phyloP scores from a whole-genome alignment of 2,797 vertebrate genomes.

The Nyctalus aviator region DNA sequence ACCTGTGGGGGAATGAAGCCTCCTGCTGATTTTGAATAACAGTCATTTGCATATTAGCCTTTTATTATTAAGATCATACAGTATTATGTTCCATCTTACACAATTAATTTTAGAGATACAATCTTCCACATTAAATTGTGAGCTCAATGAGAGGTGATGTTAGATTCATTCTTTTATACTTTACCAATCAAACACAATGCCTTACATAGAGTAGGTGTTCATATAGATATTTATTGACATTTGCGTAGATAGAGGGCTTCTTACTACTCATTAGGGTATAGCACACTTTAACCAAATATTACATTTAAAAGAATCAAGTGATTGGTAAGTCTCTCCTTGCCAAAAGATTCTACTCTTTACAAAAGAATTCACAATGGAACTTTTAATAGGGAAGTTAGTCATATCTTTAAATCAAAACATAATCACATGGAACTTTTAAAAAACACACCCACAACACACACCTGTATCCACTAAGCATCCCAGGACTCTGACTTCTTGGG shows the following conservation, averaged over 20 bases:
- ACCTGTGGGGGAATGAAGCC: no score
- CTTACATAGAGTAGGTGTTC: not conserved
- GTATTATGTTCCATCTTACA: not conserved
- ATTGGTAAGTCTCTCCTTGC: conserved; percentile 51
- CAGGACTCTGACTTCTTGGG: conserved; percentile 64
- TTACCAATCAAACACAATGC: not conserved
- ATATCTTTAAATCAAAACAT: conserved; percentile 73
- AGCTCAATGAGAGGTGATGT: conserved; percentile 22
- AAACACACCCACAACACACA: conserved; percentile 74
- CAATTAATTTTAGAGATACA: not conserved
- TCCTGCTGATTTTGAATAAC: no score
- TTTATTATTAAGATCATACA: not conserved
- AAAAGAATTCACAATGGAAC: conserved; percentile 54
- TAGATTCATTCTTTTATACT: conserved; percentile 6
- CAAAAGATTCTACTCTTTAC: conserved; percentile 62
- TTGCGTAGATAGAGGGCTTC: conserved; percentile 38
- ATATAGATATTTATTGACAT: conserved; percentile 37
- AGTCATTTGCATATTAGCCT: no score
- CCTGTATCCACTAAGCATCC: conserved; percentile 71
- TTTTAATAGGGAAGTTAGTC: conserved; percentile 52
- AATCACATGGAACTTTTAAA: conserved; percentile 63
- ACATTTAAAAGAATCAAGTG: not conserved
- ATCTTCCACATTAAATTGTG: not conserved
- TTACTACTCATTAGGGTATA: conserved; percentile 5
- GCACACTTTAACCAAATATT: conserved; percentile 42